phyloP scores from a whole-genome alignment of 2,113 vertebrate genomes.

The Tricholaema leucomelas region DNA sequence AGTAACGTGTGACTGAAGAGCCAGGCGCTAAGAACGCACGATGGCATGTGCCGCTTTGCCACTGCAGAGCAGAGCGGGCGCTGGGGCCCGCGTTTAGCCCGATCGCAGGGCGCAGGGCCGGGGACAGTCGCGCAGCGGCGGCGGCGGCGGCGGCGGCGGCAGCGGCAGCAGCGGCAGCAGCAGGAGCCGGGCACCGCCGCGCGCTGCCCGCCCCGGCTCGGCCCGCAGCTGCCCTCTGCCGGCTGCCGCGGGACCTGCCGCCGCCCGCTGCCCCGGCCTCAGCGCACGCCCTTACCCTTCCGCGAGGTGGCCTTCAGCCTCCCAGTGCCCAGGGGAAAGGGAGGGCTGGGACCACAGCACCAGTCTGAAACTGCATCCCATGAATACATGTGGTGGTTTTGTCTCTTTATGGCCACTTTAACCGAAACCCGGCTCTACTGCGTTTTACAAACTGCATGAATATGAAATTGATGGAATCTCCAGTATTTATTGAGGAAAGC shows the following conservation, averaged over 20 bases:
- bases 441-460: neutral
- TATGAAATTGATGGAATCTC: neutral
- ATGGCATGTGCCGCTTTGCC: neutral
- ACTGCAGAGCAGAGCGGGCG: no score
- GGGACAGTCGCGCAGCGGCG: no score
- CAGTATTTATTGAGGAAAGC: neutral
- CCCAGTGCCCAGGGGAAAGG: neutral
- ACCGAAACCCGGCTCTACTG: neutral
- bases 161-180: neutral
- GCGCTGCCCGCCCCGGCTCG: neutral
- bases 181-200: neutral
- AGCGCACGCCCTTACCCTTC: neutral
- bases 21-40: neutral
- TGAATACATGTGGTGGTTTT: neutral
- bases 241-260: neutral
- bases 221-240: constrained; percentile 60
- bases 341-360: neutral
- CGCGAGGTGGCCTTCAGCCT: neutral
- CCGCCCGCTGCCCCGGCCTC: neutral
- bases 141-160: neutral
- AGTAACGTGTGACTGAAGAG: neutral
- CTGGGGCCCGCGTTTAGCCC: neutral
- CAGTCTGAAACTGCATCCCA: neutral
- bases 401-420: neutral
- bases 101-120: neutral